Evolutionary conservation across 2,113 vertebrate species (phyloP), one percentile per base, ranked within the genome.

Genomic region (Scytalopus superciliaris): DNA sequence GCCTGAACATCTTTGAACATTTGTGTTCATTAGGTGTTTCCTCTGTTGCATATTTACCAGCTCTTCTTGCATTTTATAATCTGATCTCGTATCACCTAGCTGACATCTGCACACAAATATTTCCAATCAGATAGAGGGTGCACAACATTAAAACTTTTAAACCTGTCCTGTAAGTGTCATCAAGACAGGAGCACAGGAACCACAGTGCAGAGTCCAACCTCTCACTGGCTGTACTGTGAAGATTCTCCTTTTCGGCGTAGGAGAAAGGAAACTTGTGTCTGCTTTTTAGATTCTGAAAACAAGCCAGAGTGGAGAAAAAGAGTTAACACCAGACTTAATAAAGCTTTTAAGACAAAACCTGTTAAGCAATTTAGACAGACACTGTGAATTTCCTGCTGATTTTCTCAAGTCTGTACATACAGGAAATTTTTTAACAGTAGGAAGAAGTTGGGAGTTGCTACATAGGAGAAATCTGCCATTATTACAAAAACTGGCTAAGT

Each of bases 241-340:
- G 98, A 96, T 86, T 98, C 97, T 98, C 98, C 97, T 98, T 98
- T 98, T 96, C 97, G 97, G 94, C 96, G 97, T 97, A 98, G 98
- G 98, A 98, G 98, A 98, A 98, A 98, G 97, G 98, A 98, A 97
- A 98, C 98, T 98, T 98, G 98, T 98, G 98, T 98, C 98, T 98
- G 98, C 97, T 98, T 98, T 98, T 98, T 98, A 98, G 98, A 97
- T 97, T 98, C 98, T 98, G 98, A 96, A 98, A 98, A 98, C 96
- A 98, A 98, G 98, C 97, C 98, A 98, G 97, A 98, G 97, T 87
- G 97, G 97, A 98, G 98, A 98, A 97, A 98, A 95, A 98, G 96
- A 98, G 98, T 98, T 98, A 98, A 98, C 98, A 98, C 96, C 98
- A 98, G 97, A 98, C 97, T 98, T 98, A 98, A 97, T 97, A 98